Evolutionary conservation across 2,113 vertebrate genomes (phyloP).

Genomic region (Macroglossus sobrinus): DNA sequence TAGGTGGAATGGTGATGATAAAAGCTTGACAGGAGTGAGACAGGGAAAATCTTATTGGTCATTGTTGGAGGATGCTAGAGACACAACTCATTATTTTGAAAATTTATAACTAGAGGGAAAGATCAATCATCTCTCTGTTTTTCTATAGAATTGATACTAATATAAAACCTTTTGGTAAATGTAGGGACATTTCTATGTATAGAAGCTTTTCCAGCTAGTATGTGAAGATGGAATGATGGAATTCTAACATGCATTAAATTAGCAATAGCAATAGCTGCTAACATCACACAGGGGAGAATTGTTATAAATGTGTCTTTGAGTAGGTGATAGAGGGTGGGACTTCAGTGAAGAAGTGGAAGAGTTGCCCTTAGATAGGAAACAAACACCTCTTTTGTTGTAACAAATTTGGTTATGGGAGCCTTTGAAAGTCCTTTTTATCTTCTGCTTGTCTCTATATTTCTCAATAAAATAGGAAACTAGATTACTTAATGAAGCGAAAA

Average conservation of each 20-base stretch:
- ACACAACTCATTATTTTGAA: constrained; percentile 11
- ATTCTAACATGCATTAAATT: neutral
- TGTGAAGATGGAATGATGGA: neutral
- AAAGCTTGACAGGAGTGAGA: neutral
- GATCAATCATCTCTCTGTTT: neutral
- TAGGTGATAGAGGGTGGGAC: neutral
- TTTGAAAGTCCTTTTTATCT: neutral
- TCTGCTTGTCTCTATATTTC: neutral
- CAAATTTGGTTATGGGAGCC: neutral
- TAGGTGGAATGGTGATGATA: neutral
- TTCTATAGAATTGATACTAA: neutral
- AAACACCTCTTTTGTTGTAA: neutral
- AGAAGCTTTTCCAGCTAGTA: constrained; percentile 21
- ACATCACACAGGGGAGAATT: neutral
- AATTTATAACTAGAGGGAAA: neutral
- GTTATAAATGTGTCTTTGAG: neutral
- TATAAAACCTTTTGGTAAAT: neutral
- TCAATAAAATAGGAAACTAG: neutral
- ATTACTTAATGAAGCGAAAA: neutral
- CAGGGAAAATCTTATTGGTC: neutral
- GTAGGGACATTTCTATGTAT: neutral
- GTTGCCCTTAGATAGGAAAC: neutral
- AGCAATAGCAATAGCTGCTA: neutral
- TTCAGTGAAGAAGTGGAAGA: neutral
- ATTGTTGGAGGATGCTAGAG: neutral